phyloP scores from a whole-genome alignment of 2,797 vertebrate genomes.

The Bovichtus variegatus region DNA sequence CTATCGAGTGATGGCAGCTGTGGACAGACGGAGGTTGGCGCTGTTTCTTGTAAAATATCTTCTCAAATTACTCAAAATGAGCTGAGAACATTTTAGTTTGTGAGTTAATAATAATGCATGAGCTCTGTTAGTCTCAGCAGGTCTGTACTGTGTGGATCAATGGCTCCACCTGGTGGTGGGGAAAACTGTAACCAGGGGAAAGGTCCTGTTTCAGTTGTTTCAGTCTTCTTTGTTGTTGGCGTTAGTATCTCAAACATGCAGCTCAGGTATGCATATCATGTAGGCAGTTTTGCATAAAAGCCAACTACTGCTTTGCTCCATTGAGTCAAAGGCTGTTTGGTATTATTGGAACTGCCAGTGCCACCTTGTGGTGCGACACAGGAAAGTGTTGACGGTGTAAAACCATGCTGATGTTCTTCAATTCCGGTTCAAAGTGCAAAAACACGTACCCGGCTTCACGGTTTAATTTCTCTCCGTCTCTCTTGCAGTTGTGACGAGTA shows the following conservation, averaged over 20 bases:
- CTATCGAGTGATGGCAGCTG: not conserved
- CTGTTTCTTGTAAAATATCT: not conserved
- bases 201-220: constrained; percentile 21
- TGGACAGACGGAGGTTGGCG: not conserved
- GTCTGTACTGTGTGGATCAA: not conserved
- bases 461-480: constrained; percentile 1
- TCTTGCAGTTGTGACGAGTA: constrained; percentile 94
- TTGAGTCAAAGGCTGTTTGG: not conserved
- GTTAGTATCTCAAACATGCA: not conserved
- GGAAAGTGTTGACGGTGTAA: constrained; percentile 8
- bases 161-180: constrained; percentile 64
- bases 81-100: not conserved
- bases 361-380: constrained; percentile 38
- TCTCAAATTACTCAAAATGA: not conserved
- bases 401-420: not conserved
- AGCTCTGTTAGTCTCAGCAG: not conserved
- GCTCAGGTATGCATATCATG: not conserved
- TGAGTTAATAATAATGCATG: constrained; percentile 28
- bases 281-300: not conserved
- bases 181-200: constrained; percentile 26
- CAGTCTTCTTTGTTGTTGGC: not conserved
- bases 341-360: not conserved
- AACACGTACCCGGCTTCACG: not conserved
- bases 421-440: not conserved
- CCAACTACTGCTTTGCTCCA: not conserved